These are phyloP conservation scores for Serrognathus titanus DNA, from an alignment of 2,888 invertebrate genomes.

Conservation along the genomic window DNA sequence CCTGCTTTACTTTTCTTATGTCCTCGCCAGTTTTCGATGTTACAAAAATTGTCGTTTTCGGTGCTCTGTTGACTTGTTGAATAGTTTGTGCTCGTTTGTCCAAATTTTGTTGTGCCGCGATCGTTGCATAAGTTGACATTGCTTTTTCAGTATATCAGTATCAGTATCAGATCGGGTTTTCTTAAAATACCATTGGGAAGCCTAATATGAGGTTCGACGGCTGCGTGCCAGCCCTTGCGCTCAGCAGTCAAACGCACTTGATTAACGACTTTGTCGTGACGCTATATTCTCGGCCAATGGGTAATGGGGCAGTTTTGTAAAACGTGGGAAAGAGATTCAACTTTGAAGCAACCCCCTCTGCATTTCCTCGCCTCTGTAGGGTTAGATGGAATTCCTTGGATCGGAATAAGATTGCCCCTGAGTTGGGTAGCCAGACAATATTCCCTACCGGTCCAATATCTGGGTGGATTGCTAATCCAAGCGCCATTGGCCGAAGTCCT, in stretches of 20 bases:
- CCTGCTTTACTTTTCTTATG: no score
- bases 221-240: neutral
- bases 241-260: constrained; percentile 2
- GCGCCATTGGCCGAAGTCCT: neutral
- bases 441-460: constrained; percentile 26
- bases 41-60: no score
- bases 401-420: constrained; percentile 22
- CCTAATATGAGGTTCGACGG: neutral
- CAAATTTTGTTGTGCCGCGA: no score
- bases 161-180: neutral
- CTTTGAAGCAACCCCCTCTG: constrained; percentile 18
- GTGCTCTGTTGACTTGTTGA: no score
- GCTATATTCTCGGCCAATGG: constrained; percentile 18
- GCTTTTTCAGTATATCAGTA: no score
- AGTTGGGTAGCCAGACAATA: constrained; percentile 27
- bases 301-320: constrained; percentile 24
- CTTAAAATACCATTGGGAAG: neutral
- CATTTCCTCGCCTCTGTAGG: constrained; percentile 18
- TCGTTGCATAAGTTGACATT: no score
- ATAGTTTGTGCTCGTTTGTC: no score
- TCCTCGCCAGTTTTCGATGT: no score
- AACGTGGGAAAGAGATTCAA: constrained; percentile 23
- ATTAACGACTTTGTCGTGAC: constrained; percentile 14
- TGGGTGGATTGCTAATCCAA: constrained; percentile 19
- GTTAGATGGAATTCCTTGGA: constrained; percentile 16